Base-by-base conservation (phyloP, 2,113 vertebrate species). In the Telmatochromis sp. region DNA sequence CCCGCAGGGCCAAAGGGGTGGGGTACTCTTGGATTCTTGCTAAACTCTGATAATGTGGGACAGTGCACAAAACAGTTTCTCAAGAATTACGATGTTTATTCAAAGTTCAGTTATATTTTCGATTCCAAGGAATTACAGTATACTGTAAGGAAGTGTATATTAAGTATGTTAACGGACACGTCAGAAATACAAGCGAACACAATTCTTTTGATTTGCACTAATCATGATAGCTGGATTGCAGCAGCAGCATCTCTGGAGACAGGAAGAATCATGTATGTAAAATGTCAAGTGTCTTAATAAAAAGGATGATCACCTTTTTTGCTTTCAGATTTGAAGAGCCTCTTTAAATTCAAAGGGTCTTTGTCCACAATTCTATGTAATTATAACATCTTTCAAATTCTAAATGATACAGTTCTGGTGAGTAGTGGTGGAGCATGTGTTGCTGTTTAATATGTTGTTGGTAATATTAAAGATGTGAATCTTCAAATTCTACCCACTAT, bases 31-130 rank as follows among this genome's bases (percentile, higher is more conserved):
- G 80, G 54, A 57, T 88, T 80, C 73, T 37, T 21, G 55, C 4
- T 80, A 1, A 87, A 84, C 21, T 87, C 75, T 47, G 51, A 54
- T 86, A 21, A 75, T 53, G 37, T 51, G 23, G 75, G 33, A 53
- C 10, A 21, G 42, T 31, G 26, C 42, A 40, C 3, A 58, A 26
- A 42, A 63, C 5, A 8, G 37, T 23, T 85, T 87, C 50, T 80
- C 14, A 17, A 71, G 82, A 89, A 85, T 21, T 2, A 1, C 1
- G 4, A 9, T 57, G 54, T 54, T 89, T 71, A 26, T 15, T 79
- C 15, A 6, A 42, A 85, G 17, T 8, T 31, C 4, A 6, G 9
- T 7, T 85, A n/a, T 9, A 6, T 80, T 17, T 50, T 15, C 5
- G 6, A 26, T 35, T 83, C 2, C 9, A 71, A 37, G 1, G 33